A percentile compares a stretch with the other conserved stretches of the same genome.
These are phyloP conservation scores for Hyperoodon ampullatus DNA, from an alignment of 2,113 vertebrate genomes.

Conservation along the genomic window DNA sequence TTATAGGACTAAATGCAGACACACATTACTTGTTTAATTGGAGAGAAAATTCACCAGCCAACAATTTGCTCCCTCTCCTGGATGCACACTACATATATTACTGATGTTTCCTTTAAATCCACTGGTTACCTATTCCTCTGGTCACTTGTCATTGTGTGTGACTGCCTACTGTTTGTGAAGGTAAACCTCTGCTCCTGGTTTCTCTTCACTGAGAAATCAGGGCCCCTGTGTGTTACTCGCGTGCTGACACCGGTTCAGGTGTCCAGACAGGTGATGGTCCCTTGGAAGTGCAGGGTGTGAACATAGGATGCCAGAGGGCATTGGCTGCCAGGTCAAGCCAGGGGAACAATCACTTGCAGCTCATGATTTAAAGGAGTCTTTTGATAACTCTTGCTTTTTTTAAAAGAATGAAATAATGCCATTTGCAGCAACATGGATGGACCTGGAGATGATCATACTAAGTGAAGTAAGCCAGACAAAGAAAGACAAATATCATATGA, in stretches of 20 bases:
- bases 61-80: conserved; percentile 84
- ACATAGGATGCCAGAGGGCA: background rate
- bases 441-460: too few species aligned
- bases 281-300: fast-evolving
- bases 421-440: too few species aligned
- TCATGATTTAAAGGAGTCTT: background rate
- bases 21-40: conserved; percentile 88
- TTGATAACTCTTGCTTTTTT: background rate
- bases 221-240: background rate
- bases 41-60: conserved; percentile 86
- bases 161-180: background rate
- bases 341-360: fast-evolving
- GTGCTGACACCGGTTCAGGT: background rate
- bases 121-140: conserved; percentile 77
- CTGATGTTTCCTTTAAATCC: conserved; percentile 74
- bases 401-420: too few species aligned
- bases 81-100: conserved; percentile 73
- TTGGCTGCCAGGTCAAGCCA: background rate
- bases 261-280: background rate
- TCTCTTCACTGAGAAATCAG: background rate
- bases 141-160: conserved; percentile 60
- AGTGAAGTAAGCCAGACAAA: too few species aligned
- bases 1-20: conserved; percentile 81
- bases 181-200: background rate
- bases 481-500: too few species aligned